Percentiles rank a stretch among this genome's conserved stretches.
Evolutionary conservation across 1,140 invertebrate genomes (phyloP).

Genomic region (Trichoplusia ni): DNA sequence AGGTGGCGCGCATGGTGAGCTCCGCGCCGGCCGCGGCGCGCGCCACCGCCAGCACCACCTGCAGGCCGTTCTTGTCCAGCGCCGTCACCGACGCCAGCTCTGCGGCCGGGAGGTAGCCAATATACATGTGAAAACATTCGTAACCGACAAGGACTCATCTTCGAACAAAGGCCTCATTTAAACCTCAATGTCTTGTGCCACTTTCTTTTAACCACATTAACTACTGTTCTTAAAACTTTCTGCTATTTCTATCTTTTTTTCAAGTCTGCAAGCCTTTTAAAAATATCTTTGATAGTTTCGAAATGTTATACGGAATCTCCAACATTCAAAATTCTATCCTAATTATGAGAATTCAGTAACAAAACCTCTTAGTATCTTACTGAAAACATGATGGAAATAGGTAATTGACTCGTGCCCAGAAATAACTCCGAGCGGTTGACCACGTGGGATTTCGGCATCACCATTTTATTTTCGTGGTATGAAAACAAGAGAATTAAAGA

Average conservation of each 20-base stretch:
- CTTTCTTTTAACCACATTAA: no score
- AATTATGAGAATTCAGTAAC: not conserved
- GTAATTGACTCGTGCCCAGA: not conserved
- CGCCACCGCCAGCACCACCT: constrained; percentile 90
- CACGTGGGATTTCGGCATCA: not conserved
- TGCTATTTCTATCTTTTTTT: no score
- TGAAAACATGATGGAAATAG: not conserved
- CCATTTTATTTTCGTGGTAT: constrained; percentile 14
- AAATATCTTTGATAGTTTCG: no score
- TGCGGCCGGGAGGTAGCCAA: not conserved
- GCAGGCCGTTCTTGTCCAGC: constrained; percentile 93
- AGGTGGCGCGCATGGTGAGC: constrained; percentile 92
- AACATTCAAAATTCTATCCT: not conserved
- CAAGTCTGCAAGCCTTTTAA: no score
- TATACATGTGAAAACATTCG: no score
- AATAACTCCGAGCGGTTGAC: not conserved
- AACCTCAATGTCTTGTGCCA: no score
- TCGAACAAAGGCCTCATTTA: no score
- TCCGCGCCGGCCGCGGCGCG: constrained; percentile 86
- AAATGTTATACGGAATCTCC: no score
- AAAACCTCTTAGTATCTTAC: not conserved
- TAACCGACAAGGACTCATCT: no score
- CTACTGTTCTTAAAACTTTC: no score
- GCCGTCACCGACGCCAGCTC: constrained; percentile 83
- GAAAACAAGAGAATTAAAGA: constrained; percentile 7